Evolutionary conservation across 2,113 vertebrate genomes (phyloP).

Genomic region (Elephantulus edwardii): DNA sequence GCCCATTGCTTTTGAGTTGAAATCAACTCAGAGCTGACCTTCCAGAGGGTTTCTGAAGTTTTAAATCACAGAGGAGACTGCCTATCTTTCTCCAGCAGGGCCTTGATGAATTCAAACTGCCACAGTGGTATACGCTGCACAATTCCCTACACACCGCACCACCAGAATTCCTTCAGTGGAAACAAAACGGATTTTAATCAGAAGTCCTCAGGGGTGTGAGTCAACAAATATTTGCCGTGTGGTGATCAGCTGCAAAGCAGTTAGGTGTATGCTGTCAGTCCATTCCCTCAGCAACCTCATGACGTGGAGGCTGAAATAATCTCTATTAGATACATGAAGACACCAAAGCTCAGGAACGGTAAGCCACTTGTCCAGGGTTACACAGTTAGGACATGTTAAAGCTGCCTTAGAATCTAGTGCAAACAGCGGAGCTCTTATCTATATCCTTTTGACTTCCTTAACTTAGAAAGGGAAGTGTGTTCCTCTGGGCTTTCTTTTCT

Average conservation of each 20-base stretch:
- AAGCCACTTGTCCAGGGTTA: not conserved
- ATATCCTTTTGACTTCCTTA: not conserved
- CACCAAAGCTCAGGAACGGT: slow-evolving; percentile 19
- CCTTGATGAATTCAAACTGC: too few species aligned
- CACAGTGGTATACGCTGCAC: too few species aligned
- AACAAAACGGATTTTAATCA: not conserved
- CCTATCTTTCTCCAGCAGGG: too few species aligned
- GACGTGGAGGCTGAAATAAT: not conserved
- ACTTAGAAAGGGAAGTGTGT: not conserved
- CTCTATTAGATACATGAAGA: not conserved
- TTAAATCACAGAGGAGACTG: too few species aligned
- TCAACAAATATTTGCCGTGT: not conserved
- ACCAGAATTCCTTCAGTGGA: too few species aligned
- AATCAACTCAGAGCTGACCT: too few species aligned
- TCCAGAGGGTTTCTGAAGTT: too few species aligned
- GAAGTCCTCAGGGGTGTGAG: not conserved
- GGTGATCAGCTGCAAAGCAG: not conserved
- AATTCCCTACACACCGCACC: too few species aligned
- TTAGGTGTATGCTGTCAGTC: not conserved
- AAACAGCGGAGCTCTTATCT: slow-evolving; percentile 17
- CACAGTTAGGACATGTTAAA: not conserved
- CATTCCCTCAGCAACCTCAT: not conserved
- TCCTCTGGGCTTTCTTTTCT: not conserved
- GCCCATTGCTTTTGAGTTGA: too few species aligned
- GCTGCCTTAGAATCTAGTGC: not conserved